Evolutionary conservation across 2,797 vertebrate species (phyloP), one percentile per base, ranked within the genome.

Genomic region (Threskiornis aethiopicus): DNA sequence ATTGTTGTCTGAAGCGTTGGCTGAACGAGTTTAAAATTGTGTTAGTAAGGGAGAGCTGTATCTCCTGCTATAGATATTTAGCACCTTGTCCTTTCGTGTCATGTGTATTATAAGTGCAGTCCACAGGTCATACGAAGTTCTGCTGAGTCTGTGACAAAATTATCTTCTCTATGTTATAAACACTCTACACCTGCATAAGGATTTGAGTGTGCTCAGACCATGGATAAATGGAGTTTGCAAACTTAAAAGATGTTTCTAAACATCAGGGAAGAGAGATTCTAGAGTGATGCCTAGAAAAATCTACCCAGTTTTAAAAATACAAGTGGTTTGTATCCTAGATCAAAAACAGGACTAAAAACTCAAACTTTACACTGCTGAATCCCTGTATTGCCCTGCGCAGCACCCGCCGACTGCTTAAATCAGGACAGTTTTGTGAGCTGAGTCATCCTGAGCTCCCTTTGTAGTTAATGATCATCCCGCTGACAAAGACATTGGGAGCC

Each of bases 111-210:
- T 18, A 49, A 47, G 37, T 16, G 35, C 59, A 55, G 42, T 47
- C 39, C 64, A 33, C 29, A 44, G 59, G 22, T 73, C 41, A 3
- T 19, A 11, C 1, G 47, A 25, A 80, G 52, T 61, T 62, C 35
- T 70, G 42, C 55, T 73, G 28, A 73, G 9, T 6, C 35, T 37
- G 31, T 14, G 55, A 41, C 26, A 42, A 18, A 58, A 41, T 15
- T 10, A 10, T 26, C 31, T 61, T 57, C 58, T 29, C 39, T 20
- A 1, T 21, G 59, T 25, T 8, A 0, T 33, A 2, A 37, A 9
- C 8, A 4, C 33, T 49, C 47, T 42, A 22, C 46, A 28, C 46
- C 46, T 35, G 26, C 16, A 4, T n/a, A 35, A 41, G 37, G 44
- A 33, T 51, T 26, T 29, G 25, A 35, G 31, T 42, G 24, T 24